Evolutionary conservation across 2,113 vertebrate species (phyloP), one percentile per base, ranked within the genome.

Genomic region (Nothoprocta pentlandii): DNA sequence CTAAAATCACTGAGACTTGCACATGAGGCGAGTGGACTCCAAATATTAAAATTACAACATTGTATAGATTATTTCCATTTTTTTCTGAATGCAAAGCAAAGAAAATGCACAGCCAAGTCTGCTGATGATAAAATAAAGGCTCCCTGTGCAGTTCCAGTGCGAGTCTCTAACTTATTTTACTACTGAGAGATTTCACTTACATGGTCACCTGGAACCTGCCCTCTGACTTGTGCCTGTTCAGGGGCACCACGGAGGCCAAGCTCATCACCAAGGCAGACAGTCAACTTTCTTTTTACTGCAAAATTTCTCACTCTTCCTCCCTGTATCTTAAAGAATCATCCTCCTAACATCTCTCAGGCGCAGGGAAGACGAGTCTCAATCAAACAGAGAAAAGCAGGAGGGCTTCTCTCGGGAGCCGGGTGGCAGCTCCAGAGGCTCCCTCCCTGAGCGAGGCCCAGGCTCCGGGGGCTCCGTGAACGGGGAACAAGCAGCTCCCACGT

Each of bases 21-120:
- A 75, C n/a, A 92, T 85, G 47, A 87, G 58, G 3, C 49, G 6
- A 84, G 58, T 6, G 10, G 54, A 87, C 75, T 73, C 87, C 62
- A 67, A 39, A 49, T 46, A 93, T 36, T 74, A 88, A 90, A 95
- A 88, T 47, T 36, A 70, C 82, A 90, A 68, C 59, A 68, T 51
- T 34, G 39, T 53, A 61, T 6, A 91, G 70, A 87, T 89, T 71
- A 61, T 69, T 74, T 46, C 58, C 70, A 84, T 39, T 39, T 39
- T 39, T 39, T 39, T 39, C 36, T 39, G 36, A 39, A 39, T 39
- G 36, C 8, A 39, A 39, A 39, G 36, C 36, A 63, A 82, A 69
- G 34, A 83, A 7, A 81, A 30, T 81, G 44, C 84, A 70, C 7
- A 78, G 26, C 17, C 12, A 12, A 49, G 34, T 71, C 26, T 84